Conservation (phyloP, 2,888 invertebrate genomes). For the Patella pellucida region DNA sequence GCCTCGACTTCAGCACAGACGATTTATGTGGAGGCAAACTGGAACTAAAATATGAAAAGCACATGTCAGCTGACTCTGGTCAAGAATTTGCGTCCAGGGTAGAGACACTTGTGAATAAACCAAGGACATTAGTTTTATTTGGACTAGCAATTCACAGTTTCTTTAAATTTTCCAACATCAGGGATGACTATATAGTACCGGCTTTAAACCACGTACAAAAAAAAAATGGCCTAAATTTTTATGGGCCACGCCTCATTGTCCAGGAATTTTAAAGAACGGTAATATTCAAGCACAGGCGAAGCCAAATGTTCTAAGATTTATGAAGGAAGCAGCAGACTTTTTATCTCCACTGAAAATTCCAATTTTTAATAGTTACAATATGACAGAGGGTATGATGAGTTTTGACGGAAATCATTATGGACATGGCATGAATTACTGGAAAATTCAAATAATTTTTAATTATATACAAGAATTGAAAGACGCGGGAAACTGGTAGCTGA, state of each 20-base stretch:
- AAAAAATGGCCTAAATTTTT: conserved; percentile 27
- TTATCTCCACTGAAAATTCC: conserved; percentile 22
- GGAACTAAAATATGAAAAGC: conserved; percentile 22
- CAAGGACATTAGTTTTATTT: conserved; percentile 29
- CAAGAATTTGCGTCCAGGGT: conserved; percentile 13
- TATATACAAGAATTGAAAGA: conserved; percentile 29
- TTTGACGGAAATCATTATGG: conserved; percentile 36
- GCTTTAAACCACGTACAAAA: conserved; percentile 7
- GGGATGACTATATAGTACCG: conserved; percentile 13
- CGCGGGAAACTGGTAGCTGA: conserved; percentile 20
- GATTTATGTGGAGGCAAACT: conserved; percentile 19
- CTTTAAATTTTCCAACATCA: conserved; percentile 19
- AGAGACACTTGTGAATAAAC: conserved; percentile 13
- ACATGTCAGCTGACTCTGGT: conserved; percentile 8
- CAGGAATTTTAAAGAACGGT: conserved; percentile 35
- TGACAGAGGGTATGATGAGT: conserved; percentile 35
- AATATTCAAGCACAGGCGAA: conserved; percentile 18
- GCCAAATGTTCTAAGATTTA: conserved; percentile 24
- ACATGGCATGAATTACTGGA: conserved; percentile 29
- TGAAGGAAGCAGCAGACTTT: conserved; percentile 13
- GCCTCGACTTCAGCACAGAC: conserved; percentile 14
- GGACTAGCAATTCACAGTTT: conserved; percentile 33
- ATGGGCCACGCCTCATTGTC: conserved; percentile 31
- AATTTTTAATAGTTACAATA: conserved; percentile 29
- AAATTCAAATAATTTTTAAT: conserved; percentile 28